Conservation (phyloP, 2,797 vertebrate genomes). For the Pseudotriccus pelzelni region DNA sequence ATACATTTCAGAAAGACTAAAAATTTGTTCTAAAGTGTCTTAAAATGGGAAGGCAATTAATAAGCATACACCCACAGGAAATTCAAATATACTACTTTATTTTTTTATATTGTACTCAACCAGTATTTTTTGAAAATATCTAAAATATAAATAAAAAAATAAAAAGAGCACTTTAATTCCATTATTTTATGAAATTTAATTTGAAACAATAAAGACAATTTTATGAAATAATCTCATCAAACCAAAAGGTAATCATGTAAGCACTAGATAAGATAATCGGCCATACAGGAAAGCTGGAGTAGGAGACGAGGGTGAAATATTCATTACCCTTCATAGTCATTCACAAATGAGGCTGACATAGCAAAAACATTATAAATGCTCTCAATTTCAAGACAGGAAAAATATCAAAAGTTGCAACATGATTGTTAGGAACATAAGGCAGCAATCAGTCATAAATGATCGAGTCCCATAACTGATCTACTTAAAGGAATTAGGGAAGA, state of each 20-base stretch:
- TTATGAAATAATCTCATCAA: background rate
- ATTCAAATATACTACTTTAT: background rate
- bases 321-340: background rate
- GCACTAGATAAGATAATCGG: background rate
- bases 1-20: background rate
- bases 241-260: background rate
- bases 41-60: background rate
- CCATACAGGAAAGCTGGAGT: background rate
- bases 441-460: background rate
- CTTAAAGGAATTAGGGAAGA: background rate
- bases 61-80: fast-evolving
- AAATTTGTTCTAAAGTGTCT: background rate
- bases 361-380: background rate
- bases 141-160: background rate
- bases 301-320: background rate
- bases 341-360: background rate
- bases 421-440: background rate
- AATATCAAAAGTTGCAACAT: background rate
- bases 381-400: conserved; percentile 3
- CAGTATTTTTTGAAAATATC: background rate
- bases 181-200: background rate
- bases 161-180: background rate
- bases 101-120: background rate
- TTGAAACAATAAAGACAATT: background rate
- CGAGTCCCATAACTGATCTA: background rate